These are phyloP conservation scores for Sminthurinus signatus DNA, from an alignment of 1,140 invertebrate species.

Conservation along the genomic window DNA sequence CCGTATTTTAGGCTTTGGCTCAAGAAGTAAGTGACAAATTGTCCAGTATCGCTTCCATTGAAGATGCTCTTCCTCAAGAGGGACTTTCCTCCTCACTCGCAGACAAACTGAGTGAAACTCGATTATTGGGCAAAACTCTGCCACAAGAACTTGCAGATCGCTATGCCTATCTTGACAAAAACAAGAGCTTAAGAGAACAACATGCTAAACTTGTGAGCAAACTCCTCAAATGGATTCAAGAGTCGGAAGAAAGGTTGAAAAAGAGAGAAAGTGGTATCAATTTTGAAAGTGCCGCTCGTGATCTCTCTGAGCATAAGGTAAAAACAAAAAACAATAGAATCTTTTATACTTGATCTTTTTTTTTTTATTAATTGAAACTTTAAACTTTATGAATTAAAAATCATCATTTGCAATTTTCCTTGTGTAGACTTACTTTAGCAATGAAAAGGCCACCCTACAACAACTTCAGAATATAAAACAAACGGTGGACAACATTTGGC, in stretches of 20 bases:
- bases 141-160: constrained; percentile 72
- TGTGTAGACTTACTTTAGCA: constrained; percentile 62
- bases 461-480: constrained; percentile 74
- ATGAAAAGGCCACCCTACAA: constrained; percentile 66
- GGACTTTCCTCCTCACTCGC: constrained; percentile 67
- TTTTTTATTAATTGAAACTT: constrained; percentile 45
- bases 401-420: neutral
- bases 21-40: constrained; percentile 65
- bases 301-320: constrained; percentile 68
- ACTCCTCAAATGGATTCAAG: constrained; percentile 75
- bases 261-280: constrained; percentile 75
- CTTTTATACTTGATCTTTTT: too few relatives aligned
- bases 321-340: too few relatives aligned
- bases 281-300: constrained; percentile 67
- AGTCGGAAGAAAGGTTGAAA: constrained; percentile 68
- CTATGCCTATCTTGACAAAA: constrained; percentile 68
- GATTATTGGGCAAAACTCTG: constrained; percentile 64
- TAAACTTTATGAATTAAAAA: too few relatives aligned
- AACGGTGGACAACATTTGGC: constrained; percentile 77
- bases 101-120: constrained; percentile 75
- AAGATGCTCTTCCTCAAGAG: constrained; percentile 63
- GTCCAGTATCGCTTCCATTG: constrained; percentile 60
- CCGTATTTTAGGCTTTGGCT: constrained; percentile 52
- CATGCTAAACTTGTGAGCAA: constrained; percentile 65
- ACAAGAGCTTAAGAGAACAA: constrained; percentile 67